These are phyloP conservation scores for Metallyticus violacea DNA, from an alignment of 2,888 invertebrate genomes.

Conservation along the genomic window DNA sequence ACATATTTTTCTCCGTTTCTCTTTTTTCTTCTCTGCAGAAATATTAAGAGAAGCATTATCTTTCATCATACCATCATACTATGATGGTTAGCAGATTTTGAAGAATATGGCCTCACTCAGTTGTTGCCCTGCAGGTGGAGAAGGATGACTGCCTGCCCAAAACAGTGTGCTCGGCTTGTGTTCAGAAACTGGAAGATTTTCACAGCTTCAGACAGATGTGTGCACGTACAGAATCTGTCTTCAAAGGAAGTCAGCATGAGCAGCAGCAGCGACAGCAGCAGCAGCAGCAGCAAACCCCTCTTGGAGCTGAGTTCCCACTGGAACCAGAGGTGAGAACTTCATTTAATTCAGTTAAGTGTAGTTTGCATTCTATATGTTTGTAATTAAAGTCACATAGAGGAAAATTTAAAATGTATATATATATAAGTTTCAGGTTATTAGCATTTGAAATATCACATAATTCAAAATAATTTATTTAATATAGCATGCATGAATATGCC, in stretches of 20 bases:
- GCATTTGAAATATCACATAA: too few relatives aligned
- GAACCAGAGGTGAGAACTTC: constrained; percentile 31
- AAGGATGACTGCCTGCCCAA: constrained; percentile 29
- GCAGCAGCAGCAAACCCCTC: background rate
- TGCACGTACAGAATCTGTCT: constrained; percentile 2
- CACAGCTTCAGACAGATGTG: constrained; percentile 23
- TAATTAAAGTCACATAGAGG: too few relatives aligned
- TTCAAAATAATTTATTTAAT: too few relatives aligned
- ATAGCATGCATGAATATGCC: too few relatives aligned
- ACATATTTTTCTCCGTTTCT: background rate
- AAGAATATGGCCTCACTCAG: background rate
- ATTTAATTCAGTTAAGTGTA: too few relatives aligned
- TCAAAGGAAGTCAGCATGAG: constrained; percentile 19
- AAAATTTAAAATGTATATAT: too few relatives aligned
- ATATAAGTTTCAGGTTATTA: too few relatives aligned
- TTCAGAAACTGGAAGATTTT: constrained; percentile 26
- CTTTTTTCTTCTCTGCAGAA: too few relatives aligned
- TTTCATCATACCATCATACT: too few relatives aligned
- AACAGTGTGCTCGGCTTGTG: constrained; percentile 25
- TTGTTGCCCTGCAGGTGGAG: constrained; percentile 15
- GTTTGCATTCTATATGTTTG: too few relatives aligned
- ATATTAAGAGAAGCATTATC: background rate
- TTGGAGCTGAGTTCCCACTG: constrained; percentile 23
- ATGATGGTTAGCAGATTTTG: background rate
- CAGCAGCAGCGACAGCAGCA: background rate